Base-by-base conservation (phyloP, 2,113 vertebrate species). In the Madoqua kirkii region DNA sequence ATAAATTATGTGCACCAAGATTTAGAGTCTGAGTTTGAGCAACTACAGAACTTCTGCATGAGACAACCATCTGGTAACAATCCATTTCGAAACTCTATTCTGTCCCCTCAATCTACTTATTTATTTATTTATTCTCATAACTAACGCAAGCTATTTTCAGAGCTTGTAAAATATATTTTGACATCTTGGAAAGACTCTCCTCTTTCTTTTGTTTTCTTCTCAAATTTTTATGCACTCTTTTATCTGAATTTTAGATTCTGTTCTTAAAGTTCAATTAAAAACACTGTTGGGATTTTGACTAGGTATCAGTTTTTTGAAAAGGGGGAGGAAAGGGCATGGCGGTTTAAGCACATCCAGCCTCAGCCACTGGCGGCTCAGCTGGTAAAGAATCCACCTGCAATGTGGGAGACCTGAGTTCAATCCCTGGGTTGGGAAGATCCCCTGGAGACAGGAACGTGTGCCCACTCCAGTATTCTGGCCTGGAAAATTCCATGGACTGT, bases 91-190 rank as follows among this genome's bases (percentile, higher is more conserved):
- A 74, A 83, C 16, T 59, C 76, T 81, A 31, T 15, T 89, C 27
- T 45, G 54, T 33, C 89, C 67, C 40, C 57, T 43, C 92, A 8
- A 62, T 7, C 16, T 54, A 52, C 52, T 83, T 83, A 36, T 55
- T 83, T 12, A n/a, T 50, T 81, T 13, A 89, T 52, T 43, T 27
- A 67, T 76, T 54, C n/a, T 45, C 17, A 85, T 4, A 91, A 11
- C 9, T 62, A 91, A 87, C 54, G 4, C n/a, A 91, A 83, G 85
- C 48, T 71, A 94, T 78, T 95, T 97, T 89, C 84, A 89, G 36
- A 92, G 21, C 40, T 87, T 83, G 9, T 95, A 74, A 95, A 57
- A 81, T 55, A 79, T 71, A 82, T 82, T 93, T 91, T 76, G 84
- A 64, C n/a, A 86, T 45, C 21, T 86, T 43, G 17, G 31, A 54